Evolutionary conservation across 92 coral and sea anemone genomes (phyloP).

Genomic region (Paragorgia papillata): DNA sequence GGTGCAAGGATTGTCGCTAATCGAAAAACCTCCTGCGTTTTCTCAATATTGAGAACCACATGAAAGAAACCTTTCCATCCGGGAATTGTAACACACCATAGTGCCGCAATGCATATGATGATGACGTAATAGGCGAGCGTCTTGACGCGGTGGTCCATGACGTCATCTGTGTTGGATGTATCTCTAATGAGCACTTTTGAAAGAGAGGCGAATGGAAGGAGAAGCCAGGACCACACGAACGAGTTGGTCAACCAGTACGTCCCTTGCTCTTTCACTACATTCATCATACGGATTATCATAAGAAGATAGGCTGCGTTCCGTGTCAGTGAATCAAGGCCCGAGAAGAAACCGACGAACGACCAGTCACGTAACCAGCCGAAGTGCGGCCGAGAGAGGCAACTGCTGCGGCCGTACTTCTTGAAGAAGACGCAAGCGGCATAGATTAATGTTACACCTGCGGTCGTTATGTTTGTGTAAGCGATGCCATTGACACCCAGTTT

Average conservation of each 20-base stretch:
- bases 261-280: slow-evolving; percentile 35
- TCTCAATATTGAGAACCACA: slow-evolving; percentile 16
- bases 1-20: slow-evolving; percentile 32
- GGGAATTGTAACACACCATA: slow-evolving; percentile 28
- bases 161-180: slow-evolving; percentile 28
- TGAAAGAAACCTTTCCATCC: slow-evolving; percentile 39
- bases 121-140: slow-evolving; percentile 36
- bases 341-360: slow-evolving; percentile 42
- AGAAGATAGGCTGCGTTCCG: slow-evolving; percentile 36
- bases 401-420: slow-evolving; percentile 14
- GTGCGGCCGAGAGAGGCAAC: slow-evolving; percentile 10
- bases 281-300: slow-evolving; percentile 38
- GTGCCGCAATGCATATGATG: neutral
- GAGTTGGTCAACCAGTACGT: slow-evolving; percentile 40
- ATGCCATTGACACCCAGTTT: slow-evolving; percentile 44
- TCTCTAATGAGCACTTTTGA: slow-evolving; percentile 34
- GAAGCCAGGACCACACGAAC: slow-evolving; percentile 43
- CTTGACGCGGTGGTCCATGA: slow-evolving; percentile 35
- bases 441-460: slow-evolving; percentile 24
- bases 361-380: slow-evolving; percentile 32
- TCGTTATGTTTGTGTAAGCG: slow-evolving; percentile 39
- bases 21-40: slow-evolving; percentile 23
- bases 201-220: slow-evolving; percentile 37
- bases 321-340: slow-evolving; percentile 38
- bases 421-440: slow-evolving; percentile 33